These are phyloP conservation scores for Drosophila tristis DNA, from an alignment of 1,140 invertebrate species.

Conservation along the genomic window DNA sequence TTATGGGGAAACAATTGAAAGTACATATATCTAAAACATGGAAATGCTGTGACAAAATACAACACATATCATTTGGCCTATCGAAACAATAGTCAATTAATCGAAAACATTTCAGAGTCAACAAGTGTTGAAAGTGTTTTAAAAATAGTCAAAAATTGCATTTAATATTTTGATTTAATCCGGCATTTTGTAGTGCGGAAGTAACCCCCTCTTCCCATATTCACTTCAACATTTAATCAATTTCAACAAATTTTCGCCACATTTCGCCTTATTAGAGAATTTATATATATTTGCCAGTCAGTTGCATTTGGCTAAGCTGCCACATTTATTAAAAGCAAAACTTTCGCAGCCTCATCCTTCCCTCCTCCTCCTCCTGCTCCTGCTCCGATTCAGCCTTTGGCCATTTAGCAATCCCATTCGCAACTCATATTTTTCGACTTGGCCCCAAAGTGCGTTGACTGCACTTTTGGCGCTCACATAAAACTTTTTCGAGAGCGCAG, in stretches of 20 bases:
- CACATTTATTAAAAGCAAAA: conserved; percentile 65
- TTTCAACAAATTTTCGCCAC: conserved; percentile 27
- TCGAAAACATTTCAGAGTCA: no score
- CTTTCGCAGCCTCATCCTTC: conserved; percentile 18
- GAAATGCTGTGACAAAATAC: no score
- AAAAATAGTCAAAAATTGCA: no score
- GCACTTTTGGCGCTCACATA: conserved; percentile 73
- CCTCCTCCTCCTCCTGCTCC: background rate
- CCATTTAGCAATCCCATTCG: conserved; percentile 63
- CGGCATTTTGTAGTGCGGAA: no score
- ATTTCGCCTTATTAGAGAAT: conserved; percentile 40
- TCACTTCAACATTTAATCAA: conserved; percentile 21
- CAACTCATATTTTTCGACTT: conserved; percentile 76
- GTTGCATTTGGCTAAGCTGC: conserved; percentile 39
- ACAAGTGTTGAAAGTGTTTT: no score
- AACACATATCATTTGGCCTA: no score
- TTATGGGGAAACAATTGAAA: no score
- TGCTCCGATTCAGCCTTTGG: conserved; percentile 13
- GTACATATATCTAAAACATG: no score
- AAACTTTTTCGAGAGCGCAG: conserved; percentile 58
- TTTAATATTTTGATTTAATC: no score
- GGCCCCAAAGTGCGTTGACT: conserved; percentile 71
- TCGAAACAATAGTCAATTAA: no score
- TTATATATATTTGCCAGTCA: conserved; percentile 26
- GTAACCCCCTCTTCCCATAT: no score